phyloP scores from a whole-genome alignment of 1,140 invertebrate species.

The Atta cephalotes region DNA sequence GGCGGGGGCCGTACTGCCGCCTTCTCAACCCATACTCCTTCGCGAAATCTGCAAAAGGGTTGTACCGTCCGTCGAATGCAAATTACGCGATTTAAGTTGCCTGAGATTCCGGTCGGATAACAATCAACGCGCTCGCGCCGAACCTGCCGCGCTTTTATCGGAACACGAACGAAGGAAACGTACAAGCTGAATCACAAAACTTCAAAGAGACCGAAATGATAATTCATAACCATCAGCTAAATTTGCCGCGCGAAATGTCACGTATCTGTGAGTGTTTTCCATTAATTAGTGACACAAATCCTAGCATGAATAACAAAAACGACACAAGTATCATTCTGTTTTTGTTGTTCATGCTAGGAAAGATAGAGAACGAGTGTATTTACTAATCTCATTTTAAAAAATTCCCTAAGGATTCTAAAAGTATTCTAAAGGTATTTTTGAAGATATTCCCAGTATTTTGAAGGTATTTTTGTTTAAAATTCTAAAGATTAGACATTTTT shows the following conservation, averaged over 20 bases:
- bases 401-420: no score
- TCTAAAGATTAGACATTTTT: no score
- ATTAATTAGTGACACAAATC: no score
- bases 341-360: no score
- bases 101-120: slow-evolving; percentile 20
- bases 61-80: slow-evolving; percentile 44
- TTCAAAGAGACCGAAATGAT: neutral
- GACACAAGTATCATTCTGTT: no score
- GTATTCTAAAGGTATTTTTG: no score
- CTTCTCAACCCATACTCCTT: slow-evolving; percentile 9
- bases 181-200: slow-evolving; percentile 13
- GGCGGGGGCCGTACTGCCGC: slow-evolving; percentile 33
- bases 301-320: no score
- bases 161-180: neutral
- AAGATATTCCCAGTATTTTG: no score
- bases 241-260: neutral
- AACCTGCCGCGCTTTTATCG: slow-evolving; percentile 18
- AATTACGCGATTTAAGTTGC: slow-evolving; percentile 50
- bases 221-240: neutral
- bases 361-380: no score
- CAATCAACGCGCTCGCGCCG: slow-evolving; percentile 28
- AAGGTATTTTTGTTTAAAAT: no score
- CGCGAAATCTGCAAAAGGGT: slow-evolving; percentile 50
- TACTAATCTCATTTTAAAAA: no score
- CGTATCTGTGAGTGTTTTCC: neutral